Evolutionary conservation across 2,113 vertebrate species (phyloP).

Genomic region (Athene cunicularia): DNA sequence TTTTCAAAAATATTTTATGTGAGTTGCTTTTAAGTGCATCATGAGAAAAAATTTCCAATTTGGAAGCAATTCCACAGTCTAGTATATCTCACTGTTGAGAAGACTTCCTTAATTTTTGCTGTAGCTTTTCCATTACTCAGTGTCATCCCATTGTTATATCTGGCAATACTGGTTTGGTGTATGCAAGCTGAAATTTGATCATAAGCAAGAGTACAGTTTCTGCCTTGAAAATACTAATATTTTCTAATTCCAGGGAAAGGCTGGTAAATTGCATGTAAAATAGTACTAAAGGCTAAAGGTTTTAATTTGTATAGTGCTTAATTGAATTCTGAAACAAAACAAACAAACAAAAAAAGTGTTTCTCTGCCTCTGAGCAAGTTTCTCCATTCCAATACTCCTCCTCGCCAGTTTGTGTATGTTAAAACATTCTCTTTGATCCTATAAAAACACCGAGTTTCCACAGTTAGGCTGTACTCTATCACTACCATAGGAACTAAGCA

Average conservation of each 20-base stretch:
- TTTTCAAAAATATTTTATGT: not conserved
- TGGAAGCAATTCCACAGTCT: not conserved
- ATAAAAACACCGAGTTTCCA: not conserved
- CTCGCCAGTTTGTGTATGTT: not conserved
- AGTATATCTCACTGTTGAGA: not conserved
- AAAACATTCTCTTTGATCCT: not conserved
- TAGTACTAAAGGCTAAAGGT: not conserved
- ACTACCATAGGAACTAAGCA: not conserved
- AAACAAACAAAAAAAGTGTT: not conserved
- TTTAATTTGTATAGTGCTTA: not conserved
- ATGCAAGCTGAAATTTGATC: not conserved
- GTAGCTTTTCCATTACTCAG: not conserved
- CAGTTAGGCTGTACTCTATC: not conserved
- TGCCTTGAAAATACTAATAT: not conserved
- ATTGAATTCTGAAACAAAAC: not conserved
- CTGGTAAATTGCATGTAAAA: not conserved
- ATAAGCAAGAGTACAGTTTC: not conserved
- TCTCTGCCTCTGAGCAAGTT: not conserved
- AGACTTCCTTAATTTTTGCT: not conserved
- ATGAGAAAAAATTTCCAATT: not conserved
- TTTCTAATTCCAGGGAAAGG: not conserved
- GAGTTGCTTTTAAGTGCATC: not conserved
- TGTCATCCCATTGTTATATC: not conserved
- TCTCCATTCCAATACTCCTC: not conserved
- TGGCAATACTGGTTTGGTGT: not conserved